phyloP scores from a whole-genome alignment of 2,113 vertebrate species.

The Conger conger region DNA sequence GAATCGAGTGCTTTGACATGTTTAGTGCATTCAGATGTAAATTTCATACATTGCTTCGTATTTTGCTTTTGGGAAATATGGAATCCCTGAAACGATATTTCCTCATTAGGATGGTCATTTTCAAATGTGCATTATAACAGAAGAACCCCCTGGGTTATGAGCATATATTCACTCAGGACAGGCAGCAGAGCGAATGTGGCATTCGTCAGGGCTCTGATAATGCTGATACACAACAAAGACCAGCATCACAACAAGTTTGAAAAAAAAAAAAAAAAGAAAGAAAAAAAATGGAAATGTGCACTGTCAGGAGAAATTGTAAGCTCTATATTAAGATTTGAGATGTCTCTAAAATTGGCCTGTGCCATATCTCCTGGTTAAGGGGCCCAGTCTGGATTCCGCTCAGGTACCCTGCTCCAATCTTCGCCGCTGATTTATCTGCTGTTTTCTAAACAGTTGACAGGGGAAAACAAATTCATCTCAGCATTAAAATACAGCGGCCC shows the following conservation, averaged over 20 bases:
- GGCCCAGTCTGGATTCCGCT: constrained; percentile 52
- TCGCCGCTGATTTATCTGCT: constrained; percentile 59
- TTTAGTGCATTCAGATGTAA: no score
- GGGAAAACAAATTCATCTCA: constrained; percentile 56
- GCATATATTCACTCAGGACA: neutral
- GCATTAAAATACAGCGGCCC: constrained; percentile 53
- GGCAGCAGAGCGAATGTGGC: neutral
- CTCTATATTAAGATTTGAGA: constrained; percentile 47
- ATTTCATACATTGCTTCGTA: no score
- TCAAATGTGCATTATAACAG: neutral
- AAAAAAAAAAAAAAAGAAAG: neutral
- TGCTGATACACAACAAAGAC: neutral
- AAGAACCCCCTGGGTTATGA: neutral
- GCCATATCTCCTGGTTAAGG: constrained; percentile 41
- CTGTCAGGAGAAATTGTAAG: constrained; percentile 43
- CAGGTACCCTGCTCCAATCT: constrained; percentile 41
- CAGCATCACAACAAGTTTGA: neutral
- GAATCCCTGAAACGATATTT: no score
- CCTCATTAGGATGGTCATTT: no score
- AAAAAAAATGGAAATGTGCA: constrained; percentile 37
- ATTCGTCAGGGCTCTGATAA: neutral
- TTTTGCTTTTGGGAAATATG: neutral
- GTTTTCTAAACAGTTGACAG: constrained; percentile 60
- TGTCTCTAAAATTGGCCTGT: constrained; percentile 47
- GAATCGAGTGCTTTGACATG: no score